phyloP scores from a whole-genome alignment of 2,113 vertebrate species.

The Rhagologus leucostigma region DNA sequence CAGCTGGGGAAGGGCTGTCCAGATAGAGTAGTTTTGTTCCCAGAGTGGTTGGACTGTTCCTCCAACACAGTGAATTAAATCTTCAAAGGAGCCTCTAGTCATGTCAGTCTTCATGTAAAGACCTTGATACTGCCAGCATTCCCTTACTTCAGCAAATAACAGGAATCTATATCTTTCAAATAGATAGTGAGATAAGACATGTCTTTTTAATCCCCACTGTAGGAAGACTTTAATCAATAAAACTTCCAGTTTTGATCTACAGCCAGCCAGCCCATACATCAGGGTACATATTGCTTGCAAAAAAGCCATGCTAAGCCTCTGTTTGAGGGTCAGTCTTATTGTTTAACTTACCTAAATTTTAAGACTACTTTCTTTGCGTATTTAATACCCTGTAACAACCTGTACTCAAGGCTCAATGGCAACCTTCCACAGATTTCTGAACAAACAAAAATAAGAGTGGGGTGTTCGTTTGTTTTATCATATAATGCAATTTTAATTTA shows the following conservation, averaged over 20 bases:
- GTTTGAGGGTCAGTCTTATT: neutral
- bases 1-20: neutral
- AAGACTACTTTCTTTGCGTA: neutral
- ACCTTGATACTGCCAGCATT: neutral
- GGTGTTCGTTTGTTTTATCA: neutral
- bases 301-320: neutral
- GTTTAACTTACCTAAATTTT: neutral
- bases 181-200: constrained; percentile 21
- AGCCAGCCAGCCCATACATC: neutral
- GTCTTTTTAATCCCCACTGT: constrained; percentile 29
- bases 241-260: constrained; percentile 10
- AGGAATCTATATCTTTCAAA: constrained; percentile 41
- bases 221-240: constrained; percentile 53
- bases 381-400: neutral
- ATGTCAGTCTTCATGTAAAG: constrained; percentile 17
- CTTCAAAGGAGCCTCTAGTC: constrained; percentile 20
- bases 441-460: neutral
- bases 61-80: neutral
- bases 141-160: constrained; percentile 49
- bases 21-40: neutral
- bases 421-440: neutral
- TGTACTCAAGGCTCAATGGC: neutral
- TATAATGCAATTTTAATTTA: neutral
- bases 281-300: neutral
- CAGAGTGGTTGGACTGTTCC: neutral